Base-by-base conservation (phyloP, 2,113 vertebrate species). In the Pleuronectes platessa region DNA sequence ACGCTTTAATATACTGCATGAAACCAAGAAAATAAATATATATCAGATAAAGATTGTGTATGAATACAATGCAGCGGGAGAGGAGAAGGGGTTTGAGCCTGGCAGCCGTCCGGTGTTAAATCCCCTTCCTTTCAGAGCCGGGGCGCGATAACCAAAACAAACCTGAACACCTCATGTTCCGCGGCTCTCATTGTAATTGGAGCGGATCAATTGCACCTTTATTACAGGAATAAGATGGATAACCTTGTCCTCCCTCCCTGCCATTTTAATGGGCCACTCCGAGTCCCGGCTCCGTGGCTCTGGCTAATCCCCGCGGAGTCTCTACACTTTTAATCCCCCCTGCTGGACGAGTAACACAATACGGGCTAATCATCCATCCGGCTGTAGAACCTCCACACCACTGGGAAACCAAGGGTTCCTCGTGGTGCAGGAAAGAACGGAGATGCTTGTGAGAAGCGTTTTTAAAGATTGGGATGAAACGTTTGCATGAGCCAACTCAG, bases 191-290 rank as follows among this genome's bases (percentile, higher is more conserved):
- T 81, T 85, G 76, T 90, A 90, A 85, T 86, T 87, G 86, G 86
- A 88, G 80, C 74, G 68, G 86, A 91, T 90, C 89, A 90, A 89
- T 89, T 85, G 78, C n/a, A 23, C 78, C 84, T 88, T 91, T 87
- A 92, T 91, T 91, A 86, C 81, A 56, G 21, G 62, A 86, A 85
- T 83, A 84, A 90, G 89, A 93, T 87, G 90, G 90, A 92, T 91
- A 89, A 91, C 83, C 88, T 81, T 63, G 79, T 86, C 81, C 73
- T 71, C 76, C 58, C 74, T 84, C 26, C 60, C 66, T 83, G 76
- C 81, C 85, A 60, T 87, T n/a, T 90, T 92, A 92, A 93, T 90
- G 86, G 86, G 76, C 78, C 87, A 65, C 81, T 90, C 83, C 60
- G 82, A 84, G 78, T 79, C 81, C 18, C 68, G 42, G 77, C 71